Evolutionary conservation across 1,140 invertebrate genomes (phyloP), one percentile per base, ranked within the genome.

Genomic region (Theocolax elegans): DNA sequence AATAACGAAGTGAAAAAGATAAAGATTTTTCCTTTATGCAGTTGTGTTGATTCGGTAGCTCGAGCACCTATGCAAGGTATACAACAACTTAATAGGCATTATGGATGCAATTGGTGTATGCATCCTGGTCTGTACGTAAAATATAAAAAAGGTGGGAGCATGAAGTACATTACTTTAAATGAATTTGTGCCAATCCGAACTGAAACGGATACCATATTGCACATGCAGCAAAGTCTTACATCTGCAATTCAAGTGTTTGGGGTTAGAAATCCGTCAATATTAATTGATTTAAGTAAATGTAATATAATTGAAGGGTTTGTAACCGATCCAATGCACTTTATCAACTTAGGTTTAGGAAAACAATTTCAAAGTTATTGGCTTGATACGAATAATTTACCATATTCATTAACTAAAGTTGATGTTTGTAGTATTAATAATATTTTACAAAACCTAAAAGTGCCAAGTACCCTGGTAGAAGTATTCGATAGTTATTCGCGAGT

Each of bases 281-380:
- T 51, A 27, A 1, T 69, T 15, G 21, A 65, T 48, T 48, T 74
- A 42, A 35, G 58, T 8, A 48, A 53, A 12, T 74, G 72, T 29
- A 31, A 72, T 48, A 66, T 74, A 48, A 67, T 74, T 67, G 1
- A 1, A 7, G 66, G 64, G 3, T 69, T 75, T 49, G 46, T 68
- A 0, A 67, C 64, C 1, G 71, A 75, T 54, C 63, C 59, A 23
- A 75, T 71, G 71, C 68, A 73, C n/a, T 68, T 65, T 17, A 65
- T 64, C 1, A 46, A 71, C 21, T 19, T 73, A 48, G 68, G 71
- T 12, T 38, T 73, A 9, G 60, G 13, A 56, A 59, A 31, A 58
- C 70, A 74, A 48, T 74, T 74, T 54, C 21, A 67, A 17, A 60
- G 58, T 6, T 71, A 72, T 59, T 72, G 67, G 67, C 68, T 25